Percentiles rank a stretch among this genome's conserved stretches.
Conservation (phyloP, 2,113 vertebrate species). For the Charina bottae region DNA sequence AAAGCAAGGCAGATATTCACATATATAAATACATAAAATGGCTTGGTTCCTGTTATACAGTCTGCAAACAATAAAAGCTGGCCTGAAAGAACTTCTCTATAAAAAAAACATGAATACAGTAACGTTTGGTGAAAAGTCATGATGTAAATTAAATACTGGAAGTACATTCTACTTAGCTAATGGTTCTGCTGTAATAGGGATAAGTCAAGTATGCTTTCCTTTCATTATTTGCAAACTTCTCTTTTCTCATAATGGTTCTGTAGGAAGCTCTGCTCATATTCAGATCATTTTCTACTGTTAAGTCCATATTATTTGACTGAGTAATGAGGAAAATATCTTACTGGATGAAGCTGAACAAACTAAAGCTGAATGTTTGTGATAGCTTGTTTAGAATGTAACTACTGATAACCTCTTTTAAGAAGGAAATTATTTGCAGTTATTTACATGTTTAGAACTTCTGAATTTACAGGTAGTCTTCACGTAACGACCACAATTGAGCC, state of each 20-base stretch:
- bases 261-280: neutral
- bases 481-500: too few species aligned
- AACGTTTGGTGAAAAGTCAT: neutral
- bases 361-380: neutral
- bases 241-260: neutral
- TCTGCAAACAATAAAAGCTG: neutral
- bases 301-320: constrained; percentile 5
- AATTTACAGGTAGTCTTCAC: neutral
- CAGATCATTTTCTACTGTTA: constrained; percentile 1
- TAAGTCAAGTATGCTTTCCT: neutral
- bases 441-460: neutral
- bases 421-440: constrained; percentile 3
- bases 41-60: neutral
- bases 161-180: neutral
- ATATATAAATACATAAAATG: neutral
- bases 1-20: neutral
- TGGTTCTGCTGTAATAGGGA: neutral
- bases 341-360: neutral
- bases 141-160: neutral
- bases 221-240: neutral
- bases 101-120: neutral
- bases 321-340: neutral
- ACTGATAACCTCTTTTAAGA: constrained; percentile 1
- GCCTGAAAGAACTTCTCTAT: neutral
- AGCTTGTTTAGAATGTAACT: neutral